phyloP scores from a whole-genome alignment of 2,797 vertebrate genomes.

The Adelosebastes latens region DNA sequence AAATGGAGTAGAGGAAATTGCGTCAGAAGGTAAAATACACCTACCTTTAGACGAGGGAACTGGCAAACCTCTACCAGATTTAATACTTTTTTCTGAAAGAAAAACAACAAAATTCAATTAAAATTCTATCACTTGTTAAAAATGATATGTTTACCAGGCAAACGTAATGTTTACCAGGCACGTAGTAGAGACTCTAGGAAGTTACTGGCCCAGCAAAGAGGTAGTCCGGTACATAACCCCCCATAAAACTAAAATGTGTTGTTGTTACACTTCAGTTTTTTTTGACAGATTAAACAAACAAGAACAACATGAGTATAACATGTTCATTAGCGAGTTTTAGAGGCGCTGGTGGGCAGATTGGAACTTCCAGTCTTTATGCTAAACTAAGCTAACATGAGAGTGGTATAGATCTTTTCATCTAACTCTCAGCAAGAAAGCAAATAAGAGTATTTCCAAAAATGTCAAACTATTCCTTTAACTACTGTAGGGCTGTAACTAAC shows the following conservation, averaged over 20 bases:
- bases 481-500: background rate
- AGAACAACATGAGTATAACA: too few species aligned
- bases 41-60: constrained; percentile 24
- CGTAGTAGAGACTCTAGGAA: background rate
- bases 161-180: background rate
- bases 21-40: background rate
- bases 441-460: background rate
- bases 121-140: background rate
- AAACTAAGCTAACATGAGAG: too few species aligned
- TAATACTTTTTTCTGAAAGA: constrained; percentile 65
- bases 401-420: background rate
- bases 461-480: background rate
- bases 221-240: background rate
- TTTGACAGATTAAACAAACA: background rate
- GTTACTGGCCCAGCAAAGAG: background rate
- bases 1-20: background rate
- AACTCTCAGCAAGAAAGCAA: background rate
- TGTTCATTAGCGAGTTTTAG: too few species aligned
- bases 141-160: background rate
- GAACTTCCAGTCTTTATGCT: too few species aligned
- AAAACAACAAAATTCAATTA: constrained; percentile 5
- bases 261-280: background rate
- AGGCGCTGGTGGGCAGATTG: too few species aligned
- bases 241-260: too few species aligned
- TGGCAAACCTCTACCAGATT: constrained; percentile 35